Base-by-base conservation (phyloP, 2,888 invertebrate genomes). In the Dynastes maya region DNA sequence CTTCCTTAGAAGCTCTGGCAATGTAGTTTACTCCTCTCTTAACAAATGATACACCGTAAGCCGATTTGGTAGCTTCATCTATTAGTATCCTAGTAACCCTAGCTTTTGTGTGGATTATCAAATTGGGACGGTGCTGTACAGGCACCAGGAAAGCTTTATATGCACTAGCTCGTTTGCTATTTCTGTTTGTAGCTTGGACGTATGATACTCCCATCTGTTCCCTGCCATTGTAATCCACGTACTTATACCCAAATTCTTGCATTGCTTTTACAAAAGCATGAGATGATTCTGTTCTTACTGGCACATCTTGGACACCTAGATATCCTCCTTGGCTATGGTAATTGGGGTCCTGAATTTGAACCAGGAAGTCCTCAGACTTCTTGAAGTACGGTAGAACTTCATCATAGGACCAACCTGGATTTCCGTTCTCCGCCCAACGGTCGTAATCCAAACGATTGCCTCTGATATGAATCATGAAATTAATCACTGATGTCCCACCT, bases 391-490 rank as follows among this genome's bases (percentile, higher is more conserved):
- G 89, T 0, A 91, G 83, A 0, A 91, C 86, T 9, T 90, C 88
- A 0, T 86, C 79, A 83, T 89, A 91, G 6, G 89, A 91, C 95
- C 96, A 96, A 64, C 95, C 95, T 4, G 90, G 89, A 85, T 95
- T 95, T 1, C 95, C 95, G 16, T 90, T 90, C 0, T 88, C 89
- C 0, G 91, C 92, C 92, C 95, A 94, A 70, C 90, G 86, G 84
- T 95, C 92, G 89, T 92, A 95, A 88, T 95, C 94, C 22, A 85
- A 84, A 49, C 90, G 90, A 82, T 94, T 92, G 6, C 96, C 96
- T 74, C 96, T 90, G 9, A 95, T 93, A 87, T 95, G 95, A 80
- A 94, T 91, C 93, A 93, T 93, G 83, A 91, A 92, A 85, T 93
- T 93, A 51, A 93, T 90, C 65, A 91, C 90, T 78, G 91, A 91